Conservation (phyloP, 2,888 invertebrate species). For the Clistopyga incitator region DNA sequence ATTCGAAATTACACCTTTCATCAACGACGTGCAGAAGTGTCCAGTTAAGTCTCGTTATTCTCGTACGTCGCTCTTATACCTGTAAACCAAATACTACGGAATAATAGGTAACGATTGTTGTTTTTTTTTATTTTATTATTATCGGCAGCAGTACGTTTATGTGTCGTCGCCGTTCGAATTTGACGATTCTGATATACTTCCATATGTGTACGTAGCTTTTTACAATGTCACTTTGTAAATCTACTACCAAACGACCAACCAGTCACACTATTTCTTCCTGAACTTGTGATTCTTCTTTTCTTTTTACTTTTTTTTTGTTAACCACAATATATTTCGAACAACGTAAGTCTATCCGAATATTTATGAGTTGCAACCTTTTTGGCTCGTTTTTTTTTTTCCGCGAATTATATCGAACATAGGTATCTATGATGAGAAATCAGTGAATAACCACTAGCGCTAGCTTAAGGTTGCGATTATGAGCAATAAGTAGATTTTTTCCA, state of each 20-base stretch:
- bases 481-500: constrained; percentile 45
- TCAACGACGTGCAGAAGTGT: neutral
- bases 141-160: constrained; percentile 16
- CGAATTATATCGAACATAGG: constrained; percentile 12
- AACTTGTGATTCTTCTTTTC: constrained; percentile 55
- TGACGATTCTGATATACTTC: constrained; percentile 50
- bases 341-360: constrained; percentile 44
- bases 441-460: constrained; percentile 24
- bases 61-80: constrained; percentile 4
- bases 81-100: constrained; percentile 38
- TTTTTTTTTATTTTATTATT: neutral
- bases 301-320: constrained; percentile 25
- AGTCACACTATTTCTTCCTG: constrained; percentile 53
- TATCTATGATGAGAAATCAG: constrained; percentile 24
- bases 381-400: constrained; percentile 5
- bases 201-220: constrained; percentile 58
- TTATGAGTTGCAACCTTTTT: constrained; percentile 41
- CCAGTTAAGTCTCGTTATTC: neutral
- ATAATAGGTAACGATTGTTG: constrained; percentile 1
- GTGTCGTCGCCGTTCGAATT: neutral
- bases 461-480: constrained; percentile 27
- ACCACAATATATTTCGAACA: constrained; percentile 5
- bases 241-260: constrained; percentile 38
- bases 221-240: constrained; percentile 47
- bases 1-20: constrained; percentile 3